Base-by-base conservation (phyloP, 2,113 vertebrate genomes). In the Origma solitaria region DNA sequence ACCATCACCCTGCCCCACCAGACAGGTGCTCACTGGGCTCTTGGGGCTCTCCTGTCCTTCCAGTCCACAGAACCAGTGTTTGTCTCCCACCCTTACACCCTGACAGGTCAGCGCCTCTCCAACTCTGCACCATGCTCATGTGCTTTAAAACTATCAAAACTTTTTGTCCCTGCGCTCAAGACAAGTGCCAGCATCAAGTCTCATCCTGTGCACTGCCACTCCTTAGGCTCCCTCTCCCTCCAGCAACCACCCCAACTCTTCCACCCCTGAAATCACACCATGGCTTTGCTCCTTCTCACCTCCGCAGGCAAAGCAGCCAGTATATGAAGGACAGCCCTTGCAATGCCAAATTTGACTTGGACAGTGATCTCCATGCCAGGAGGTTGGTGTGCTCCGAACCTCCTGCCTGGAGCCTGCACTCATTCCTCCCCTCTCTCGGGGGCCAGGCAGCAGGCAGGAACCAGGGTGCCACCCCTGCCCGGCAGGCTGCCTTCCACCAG, bases 71-170 rank as follows among this genome's bases (percentile, higher is more conserved):
- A 86, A 62, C 10, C 30, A 60, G 18, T 1, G 2, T 8, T 11
- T 5, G 2, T 5, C 21, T 79, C 44, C 8, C 18, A 56, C 11
- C 12, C 30, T 22, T 3, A 4, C 21, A 5, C 2, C 10, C 15
- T 2, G 4, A 11, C 24, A 69, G 10, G 23, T 44, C 78, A 85
- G 24, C 10, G 37, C 12, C 45, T 64, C 40, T 82, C 45, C 45
- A 77, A 15, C 33, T 38, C 33, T 6, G 0, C 1, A 3, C 15
- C 44, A 65, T 0, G 0, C 15, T 50, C 27, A 42, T n/a, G 15
- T 0, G 3, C 9, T 45, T 90, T 88, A 69, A 76, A 88, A 44
- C 19, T 15, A 71, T 6, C 33, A 54, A 17, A 18, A 45, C 4
- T 4, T 37, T 79, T 58, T 42, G n/a, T 21, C 27, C 8, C 27